Evolutionary conservation across 1,140 invertebrate genomes (phyloP).

Genomic region (Hylaeus anthracinus): DNA sequence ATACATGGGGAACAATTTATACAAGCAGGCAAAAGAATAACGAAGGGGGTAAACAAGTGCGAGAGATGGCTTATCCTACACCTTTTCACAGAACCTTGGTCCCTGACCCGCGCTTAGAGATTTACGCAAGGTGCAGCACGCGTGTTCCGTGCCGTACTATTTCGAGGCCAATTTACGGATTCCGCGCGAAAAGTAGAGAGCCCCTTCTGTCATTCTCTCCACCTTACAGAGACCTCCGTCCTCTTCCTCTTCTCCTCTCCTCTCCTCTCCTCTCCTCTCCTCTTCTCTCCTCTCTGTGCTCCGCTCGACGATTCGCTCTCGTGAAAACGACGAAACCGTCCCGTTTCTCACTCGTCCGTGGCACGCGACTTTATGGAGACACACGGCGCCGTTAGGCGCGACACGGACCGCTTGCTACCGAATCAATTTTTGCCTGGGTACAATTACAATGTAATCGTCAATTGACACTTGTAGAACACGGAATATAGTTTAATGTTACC

Average conservation of each 20-base stretch:
- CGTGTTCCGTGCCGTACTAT: conserved; percentile 62
- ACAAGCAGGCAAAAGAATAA: conserved; percentile 11
- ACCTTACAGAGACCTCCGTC: neutral
- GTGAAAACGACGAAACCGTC: conserved; percentile 17
- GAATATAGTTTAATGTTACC: too few relatives aligned
- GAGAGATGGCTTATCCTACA: conserved; percentile 10
- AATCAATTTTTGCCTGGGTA: conserved; percentile 9
- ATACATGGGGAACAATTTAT: conserved; percentile 29
- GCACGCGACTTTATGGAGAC: conserved; percentile 65
- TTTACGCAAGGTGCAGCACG: conserved; percentile 49
- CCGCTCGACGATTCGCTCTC: neutral
- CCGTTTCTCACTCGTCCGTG: conserved; percentile 41
- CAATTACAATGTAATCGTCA: conserved; percentile 15
- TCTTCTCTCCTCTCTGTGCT: neutral
- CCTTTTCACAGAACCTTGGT: conserved; percentile 40
- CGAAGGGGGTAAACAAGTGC: conserved; percentile 19
- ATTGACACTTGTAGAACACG: neutral
- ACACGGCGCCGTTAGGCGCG: conserved; percentile 58
- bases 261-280: neutral
- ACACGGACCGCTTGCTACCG: neutral
- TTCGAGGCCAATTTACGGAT: conserved; percentile 73
- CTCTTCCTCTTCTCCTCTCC: too few relatives aligned
- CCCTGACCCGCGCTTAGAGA: conserved; percentile 48
- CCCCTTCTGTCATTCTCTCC: conserved; percentile 24
- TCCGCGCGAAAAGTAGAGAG: conserved; percentile 54